These are phyloP conservation scores for Microctenopoma stevenorrisi DNA, from an alignment of 2,797 vertebrate species.

Conservation along the genomic window DNA sequence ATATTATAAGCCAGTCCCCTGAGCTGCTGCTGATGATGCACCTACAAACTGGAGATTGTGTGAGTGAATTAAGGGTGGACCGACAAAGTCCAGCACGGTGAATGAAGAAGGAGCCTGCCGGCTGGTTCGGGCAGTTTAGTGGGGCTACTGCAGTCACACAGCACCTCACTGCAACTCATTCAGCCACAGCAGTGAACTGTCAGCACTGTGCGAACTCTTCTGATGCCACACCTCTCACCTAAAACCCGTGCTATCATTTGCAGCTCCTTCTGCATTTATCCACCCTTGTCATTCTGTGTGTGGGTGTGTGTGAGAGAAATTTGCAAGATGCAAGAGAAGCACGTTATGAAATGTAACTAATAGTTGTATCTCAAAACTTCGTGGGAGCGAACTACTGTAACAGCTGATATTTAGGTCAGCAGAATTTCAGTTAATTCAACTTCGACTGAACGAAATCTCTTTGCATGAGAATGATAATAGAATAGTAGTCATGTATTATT, in stretches of 20 bases:
- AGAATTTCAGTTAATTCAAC: slow-evolving; percentile 46
- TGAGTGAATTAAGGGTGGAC: background rate
- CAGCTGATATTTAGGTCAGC: slow-evolving; percentile 46
- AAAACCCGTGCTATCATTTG: background rate
- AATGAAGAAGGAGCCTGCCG: too few species aligned
- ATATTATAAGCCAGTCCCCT: background rate
- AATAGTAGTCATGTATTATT: slow-evolving; percentile 1
- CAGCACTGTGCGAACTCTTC: background rate
- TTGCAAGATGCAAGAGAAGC: background rate
- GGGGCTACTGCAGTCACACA: background rate
- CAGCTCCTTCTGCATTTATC: background rate
- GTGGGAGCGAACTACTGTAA: slow-evolving; percentile 12
- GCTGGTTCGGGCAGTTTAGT: too few species aligned
- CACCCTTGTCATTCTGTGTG: too few species aligned
- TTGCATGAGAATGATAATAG: slow-evolving; percentile 2
- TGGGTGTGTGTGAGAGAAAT: background rate
- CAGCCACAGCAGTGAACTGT: background rate
- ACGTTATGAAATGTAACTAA: too few species aligned
- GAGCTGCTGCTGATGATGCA: background rate
- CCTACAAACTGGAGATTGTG: background rate
- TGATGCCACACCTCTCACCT: background rate
- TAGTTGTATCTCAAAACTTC: slow-evolving; percentile 10
- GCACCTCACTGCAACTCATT: too few species aligned
- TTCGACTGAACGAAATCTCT: slow-evolving; percentile 41
- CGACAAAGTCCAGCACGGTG: slow-evolving; percentile 1